phyloP scores from a whole-genome alignment of 2,797 vertebrate species.

The Artibeus lituratus region DNA sequence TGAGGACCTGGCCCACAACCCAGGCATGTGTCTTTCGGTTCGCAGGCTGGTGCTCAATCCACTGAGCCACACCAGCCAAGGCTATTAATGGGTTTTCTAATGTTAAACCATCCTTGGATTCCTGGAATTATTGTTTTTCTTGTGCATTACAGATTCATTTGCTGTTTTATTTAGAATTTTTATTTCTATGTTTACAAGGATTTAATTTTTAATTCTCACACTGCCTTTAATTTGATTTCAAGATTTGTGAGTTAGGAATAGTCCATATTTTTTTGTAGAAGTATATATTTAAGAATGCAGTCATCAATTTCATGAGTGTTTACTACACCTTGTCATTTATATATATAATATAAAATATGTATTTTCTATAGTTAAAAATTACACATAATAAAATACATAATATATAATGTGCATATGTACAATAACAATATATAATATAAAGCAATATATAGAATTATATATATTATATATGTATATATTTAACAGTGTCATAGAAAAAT shows the following conservation, averaged over 20 bases:
- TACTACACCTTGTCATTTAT: neutral
- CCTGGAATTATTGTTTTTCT: neutral
- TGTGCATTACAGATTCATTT: neutral
- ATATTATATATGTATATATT: neutral
- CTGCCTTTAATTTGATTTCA: neutral
- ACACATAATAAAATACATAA: too few species aligned
- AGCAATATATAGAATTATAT: too few species aligned
- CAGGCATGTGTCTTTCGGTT: too few species aligned
- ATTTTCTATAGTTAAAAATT: too few species aligned
- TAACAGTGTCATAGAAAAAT: neutral
- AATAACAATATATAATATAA: too few species aligned
- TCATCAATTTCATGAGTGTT: neutral
- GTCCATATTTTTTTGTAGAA: conserved; percentile 8
- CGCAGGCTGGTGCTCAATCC: too few species aligned
- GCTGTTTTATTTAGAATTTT: conserved; percentile 15
- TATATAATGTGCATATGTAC: too few species aligned
- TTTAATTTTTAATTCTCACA: conserved; percentile 26
- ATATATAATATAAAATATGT: neutral
- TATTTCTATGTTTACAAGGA: neutral
- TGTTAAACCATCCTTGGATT: neutral
- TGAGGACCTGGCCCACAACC: too few species aligned
- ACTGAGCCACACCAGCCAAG: too few species aligned
- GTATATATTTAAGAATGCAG: neutral
- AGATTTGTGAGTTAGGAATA: conserved; percentile 20
- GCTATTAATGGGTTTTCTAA: neutral